Base-by-base conservation (phyloP, 2,797 vertebrate genomes). In the Esox masquinongy region DNA sequence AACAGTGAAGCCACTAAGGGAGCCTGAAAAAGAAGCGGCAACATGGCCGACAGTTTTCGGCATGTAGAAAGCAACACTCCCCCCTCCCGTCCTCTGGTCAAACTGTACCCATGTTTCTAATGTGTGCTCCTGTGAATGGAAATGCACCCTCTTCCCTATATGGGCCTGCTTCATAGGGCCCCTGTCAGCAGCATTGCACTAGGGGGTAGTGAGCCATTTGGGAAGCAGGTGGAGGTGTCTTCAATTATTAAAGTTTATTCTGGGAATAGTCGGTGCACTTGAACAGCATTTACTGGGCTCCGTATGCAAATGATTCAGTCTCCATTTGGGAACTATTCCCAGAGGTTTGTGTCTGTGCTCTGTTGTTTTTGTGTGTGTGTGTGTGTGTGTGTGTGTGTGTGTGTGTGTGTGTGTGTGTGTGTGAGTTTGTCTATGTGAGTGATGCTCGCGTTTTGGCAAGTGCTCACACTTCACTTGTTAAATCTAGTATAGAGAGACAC, bases 301-400 rank as follows among this genome's bases (percentile, higher is more conserved):
- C 16, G 92, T 93, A 94, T 94, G 94, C 93, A 94, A 95, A 95
- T 94, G 90, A 94, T 93, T 94, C 90, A 89, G 92, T 93, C 31
- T 95, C 92, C 93, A 92, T 93, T 95, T 93, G 94, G 94, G 95
- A 95, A 91, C 91, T 80, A 89, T 92, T 94, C 94, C 94, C 94
- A 88, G 90, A 91, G 92, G 93, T 85, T 84, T 82, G 90, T 84
- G 7, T 71, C 19, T 91, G 93, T 87, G 88, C 91, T 92, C 88
- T 85, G 91, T 92, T 91, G 93, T 91, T 92, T 88, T 26, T 24
- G 17, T 51, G 49, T 51, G 49, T 51, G 51, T 53, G 51, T n/a
- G 17, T n/a, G 51, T n/a, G 51, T 56, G 50, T 6, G 17, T 53
- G 17, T 53, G 50, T 53, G 17, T 53, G 50, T 5, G 50, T 53